A percentile compares a stretch with the other conserved stretches of the same genome.
Evolutionary conservation across 2,888 invertebrate species (phyloP).

Genomic region (Amiota minor): DNA sequence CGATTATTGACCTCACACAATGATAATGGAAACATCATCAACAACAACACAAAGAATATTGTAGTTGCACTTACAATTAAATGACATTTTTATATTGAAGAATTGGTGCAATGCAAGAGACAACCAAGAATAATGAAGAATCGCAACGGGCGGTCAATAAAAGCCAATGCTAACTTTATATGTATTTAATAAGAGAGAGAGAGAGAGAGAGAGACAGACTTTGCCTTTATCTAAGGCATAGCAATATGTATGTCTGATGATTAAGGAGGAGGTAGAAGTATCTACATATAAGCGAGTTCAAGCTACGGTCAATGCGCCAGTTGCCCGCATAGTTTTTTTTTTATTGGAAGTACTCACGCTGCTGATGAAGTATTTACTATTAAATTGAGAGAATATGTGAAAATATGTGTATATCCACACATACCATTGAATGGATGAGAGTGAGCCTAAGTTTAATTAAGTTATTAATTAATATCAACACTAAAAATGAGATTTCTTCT

Average conservation of each 20-base stretch:
- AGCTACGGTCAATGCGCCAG: constrained; percentile 62
- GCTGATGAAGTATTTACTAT: too few relatives aligned
- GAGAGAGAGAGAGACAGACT: background rate
- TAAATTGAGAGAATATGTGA: too few relatives aligned
- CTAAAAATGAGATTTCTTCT: background rate
- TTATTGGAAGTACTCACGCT: too few relatives aligned
- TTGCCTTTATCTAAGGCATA: too few relatives aligned
- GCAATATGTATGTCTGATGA: too few relatives aligned
- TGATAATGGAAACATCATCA: constrained; percentile 19
- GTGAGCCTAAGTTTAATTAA: constrained; percentile 15
- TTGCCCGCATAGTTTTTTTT: constrained; percentile 58
- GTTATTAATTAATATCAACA: constrained; percentile 8
- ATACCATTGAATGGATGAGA: background rate
- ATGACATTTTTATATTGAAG: constrained; percentile 46
- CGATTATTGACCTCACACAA: constrained; percentile 28
- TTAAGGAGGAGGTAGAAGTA: too few relatives aligned
- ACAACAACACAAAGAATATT: constrained; percentile 56
- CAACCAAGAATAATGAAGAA: background rate
- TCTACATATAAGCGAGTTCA: constrained; percentile 1
- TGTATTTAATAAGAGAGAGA: background rate
- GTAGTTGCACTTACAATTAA: constrained; percentile 68
- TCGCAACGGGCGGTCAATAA: background rate
- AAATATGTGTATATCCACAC: too few relatives aligned
- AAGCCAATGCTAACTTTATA: background rate
- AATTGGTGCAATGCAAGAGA: constrained; percentile 24